Conservation (phyloP, 2,797 vertebrate species). For the Meda fulgida region DNA sequence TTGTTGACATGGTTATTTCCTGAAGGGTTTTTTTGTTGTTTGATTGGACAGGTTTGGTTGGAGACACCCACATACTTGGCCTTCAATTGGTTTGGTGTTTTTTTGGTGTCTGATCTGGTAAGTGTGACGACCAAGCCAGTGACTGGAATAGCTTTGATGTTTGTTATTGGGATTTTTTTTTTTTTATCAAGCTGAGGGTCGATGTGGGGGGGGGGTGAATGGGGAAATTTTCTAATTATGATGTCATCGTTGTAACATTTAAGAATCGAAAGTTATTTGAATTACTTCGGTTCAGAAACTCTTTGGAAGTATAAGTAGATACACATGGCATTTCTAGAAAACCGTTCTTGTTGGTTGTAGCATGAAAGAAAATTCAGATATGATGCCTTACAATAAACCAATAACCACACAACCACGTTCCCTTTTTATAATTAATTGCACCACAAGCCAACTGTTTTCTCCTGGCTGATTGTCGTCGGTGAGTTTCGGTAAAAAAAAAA, state of each 20-base stretch:
- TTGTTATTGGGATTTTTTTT: conserved; percentile 38
- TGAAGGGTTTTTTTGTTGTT: neutral
- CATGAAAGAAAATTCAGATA: neutral
- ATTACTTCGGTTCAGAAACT: neutral
- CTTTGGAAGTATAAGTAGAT: neutral
- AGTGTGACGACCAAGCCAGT: conserved; percentile 21
- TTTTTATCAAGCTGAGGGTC: neutral
- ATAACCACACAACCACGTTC: conserved; percentile 30
- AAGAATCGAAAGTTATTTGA: neutral
- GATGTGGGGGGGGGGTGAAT: neutral
- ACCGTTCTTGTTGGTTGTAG: neutral
- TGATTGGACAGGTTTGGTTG: conserved; percentile 6
- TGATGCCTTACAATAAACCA: neutral
- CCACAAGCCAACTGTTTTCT: conserved; percentile 21
- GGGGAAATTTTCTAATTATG: conserved; percentile 24
- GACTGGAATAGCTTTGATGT: conserved; percentile 44
- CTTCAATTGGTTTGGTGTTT: conserved; percentile 23
- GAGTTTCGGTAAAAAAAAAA: conserved; percentile 48
- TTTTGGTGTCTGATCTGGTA: conserved; percentile 9
- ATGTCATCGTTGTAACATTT: neutral
- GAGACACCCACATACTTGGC: neutral
- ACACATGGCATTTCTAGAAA: neutral
- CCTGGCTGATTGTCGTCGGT: conserved; percentile 24
- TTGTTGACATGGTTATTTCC: neutral
- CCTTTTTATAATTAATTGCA: neutral